phyloP scores from a whole-genome alignment of 2,113 vertebrate genomes.

The Bungarus multicinctus region DNA sequence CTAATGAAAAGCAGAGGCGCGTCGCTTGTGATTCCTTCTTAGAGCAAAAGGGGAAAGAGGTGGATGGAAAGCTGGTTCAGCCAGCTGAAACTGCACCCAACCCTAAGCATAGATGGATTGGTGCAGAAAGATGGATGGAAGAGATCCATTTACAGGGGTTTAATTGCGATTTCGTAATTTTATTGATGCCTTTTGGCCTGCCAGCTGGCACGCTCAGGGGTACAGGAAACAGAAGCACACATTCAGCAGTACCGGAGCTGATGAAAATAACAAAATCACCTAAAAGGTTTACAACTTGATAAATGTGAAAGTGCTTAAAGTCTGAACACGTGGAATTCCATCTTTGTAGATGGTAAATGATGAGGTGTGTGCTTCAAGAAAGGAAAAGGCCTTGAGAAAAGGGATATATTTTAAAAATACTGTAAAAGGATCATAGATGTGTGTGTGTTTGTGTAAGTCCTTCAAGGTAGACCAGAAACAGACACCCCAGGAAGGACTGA shows the following conservation, averaged over 20 bases:
- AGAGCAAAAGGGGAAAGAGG: background rate
- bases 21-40: slow-evolving; percentile 20
- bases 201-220: background rate
- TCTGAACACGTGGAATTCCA: background rate
- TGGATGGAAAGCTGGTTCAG: background rate
- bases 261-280: background rate
- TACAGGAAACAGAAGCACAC: background rate
- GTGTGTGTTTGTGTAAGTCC: background rate
- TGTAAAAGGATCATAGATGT: background rate
- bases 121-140: slow-evolving; percentile 1
- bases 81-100: background rate
- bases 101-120: background rate
- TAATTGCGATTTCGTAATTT: background rate
- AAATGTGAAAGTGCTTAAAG: background rate
- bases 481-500: background rate
- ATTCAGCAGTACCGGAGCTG: too few species aligned
- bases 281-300: background rate
- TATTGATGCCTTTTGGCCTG: background rate
- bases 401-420: background rate
- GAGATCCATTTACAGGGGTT: slow-evolving; percentile 34
- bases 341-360: background rate
- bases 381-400: background rate
- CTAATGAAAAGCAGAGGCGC: slow-evolving; percentile 17
- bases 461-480: background rate
- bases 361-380: background rate